A percentile compares a stretch with the other conserved stretches of the same genome.
These are phyloP conservation scores for Delphinapterus leucas DNA, from an alignment of 2,113 vertebrate species.

Conservation along the genomic window DNA sequence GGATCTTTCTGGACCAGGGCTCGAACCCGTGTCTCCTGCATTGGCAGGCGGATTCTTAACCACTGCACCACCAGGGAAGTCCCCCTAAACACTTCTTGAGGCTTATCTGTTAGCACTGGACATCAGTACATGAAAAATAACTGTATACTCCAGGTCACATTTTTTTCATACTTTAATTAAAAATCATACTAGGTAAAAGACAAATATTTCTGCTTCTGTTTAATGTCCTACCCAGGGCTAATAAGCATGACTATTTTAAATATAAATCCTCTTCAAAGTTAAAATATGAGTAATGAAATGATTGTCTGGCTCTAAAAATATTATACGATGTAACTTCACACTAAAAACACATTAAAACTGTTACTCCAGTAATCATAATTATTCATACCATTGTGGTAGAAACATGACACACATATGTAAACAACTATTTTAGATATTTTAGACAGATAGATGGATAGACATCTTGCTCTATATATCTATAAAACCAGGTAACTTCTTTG, in stretches of 20 bases:
- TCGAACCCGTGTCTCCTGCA: no score
- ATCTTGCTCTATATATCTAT: background rate
- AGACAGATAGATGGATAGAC: background rate
- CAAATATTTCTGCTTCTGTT: slow-evolving; percentile 23
- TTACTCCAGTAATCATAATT: background rate
- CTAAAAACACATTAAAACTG: slow-evolving; percentile 11
- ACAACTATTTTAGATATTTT: background rate
- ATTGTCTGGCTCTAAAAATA: slow-evolving; percentile 18
- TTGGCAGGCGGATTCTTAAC: no score
- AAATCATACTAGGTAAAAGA: slow-evolving; percentile 36
- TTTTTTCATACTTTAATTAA: slow-evolving; percentile 53
- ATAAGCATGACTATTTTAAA: slow-evolving; percentile 39
- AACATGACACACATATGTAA: background rate
- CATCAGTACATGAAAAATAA: background rate
- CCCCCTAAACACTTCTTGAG: background rate
- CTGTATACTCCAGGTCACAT: background rate
- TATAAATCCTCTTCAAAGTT: slow-evolving; percentile 45
- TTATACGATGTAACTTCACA: background rate
- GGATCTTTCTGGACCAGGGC: no score
- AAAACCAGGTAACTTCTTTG: background rate
- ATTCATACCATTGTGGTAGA: background rate
- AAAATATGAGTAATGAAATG: slow-evolving; percentile 41
- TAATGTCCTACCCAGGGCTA: background rate
- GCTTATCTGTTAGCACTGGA: slow-evolving; percentile 20
- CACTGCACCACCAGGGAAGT: no score